Conservation (phyloP, 2,888 invertebrate species). For the Timema cristinae region DNA sequence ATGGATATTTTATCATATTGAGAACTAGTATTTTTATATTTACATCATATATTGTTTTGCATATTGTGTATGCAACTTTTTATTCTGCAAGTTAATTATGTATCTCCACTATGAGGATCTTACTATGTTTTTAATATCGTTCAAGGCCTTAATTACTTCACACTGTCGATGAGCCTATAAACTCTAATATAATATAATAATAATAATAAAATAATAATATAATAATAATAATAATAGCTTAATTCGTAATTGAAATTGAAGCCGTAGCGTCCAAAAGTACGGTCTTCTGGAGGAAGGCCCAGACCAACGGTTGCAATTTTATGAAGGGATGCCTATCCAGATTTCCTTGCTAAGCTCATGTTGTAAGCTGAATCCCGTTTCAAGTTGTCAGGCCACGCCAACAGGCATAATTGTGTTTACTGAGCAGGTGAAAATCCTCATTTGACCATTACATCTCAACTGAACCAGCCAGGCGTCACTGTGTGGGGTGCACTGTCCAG, state of each 20-base stretch:
- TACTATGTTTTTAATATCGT: no score
- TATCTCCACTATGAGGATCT: no score
- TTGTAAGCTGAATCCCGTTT: neutral
- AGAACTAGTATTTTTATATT: no score
- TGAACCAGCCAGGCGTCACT: neutral
- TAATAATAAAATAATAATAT: no score
- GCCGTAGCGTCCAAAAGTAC: neutral
- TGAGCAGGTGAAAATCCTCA: neutral
- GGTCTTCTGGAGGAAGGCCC: neutral
- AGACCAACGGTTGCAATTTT: neutral
- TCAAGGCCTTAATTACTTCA: no score
- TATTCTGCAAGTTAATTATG: no score
- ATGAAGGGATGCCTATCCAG: neutral
- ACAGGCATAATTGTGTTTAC: neutral
- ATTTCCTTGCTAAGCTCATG: neutral
- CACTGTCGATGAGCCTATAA: no score
- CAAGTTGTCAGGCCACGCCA: neutral
- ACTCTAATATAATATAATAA: no score
- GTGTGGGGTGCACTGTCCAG: neutral
- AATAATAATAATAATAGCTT: no score
- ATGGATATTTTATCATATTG: no score
- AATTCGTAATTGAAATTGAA: constrained; percentile 7
- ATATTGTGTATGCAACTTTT: no score
- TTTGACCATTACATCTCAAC: neutral
- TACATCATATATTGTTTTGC: no score